A percentile compares a stretch with the other conserved stretches of the same genome.
Evolutionary conservation across 2,797 vertebrate genomes (phyloP).

Genomic region (Lithobates pipiens): DNA sequence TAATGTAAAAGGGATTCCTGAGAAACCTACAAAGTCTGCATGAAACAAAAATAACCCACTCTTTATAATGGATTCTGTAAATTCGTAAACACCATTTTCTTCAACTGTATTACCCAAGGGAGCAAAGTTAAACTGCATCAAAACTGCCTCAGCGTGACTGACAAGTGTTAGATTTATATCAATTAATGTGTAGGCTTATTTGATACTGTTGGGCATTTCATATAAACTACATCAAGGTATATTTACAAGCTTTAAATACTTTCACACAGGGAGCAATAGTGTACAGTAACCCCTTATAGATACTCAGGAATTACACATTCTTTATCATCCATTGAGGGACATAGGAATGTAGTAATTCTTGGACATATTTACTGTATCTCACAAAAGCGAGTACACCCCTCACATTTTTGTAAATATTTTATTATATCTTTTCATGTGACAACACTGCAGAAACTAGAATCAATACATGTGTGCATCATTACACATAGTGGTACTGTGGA

Average conservation of each 20-base stretch:
- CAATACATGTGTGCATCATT: too few relatives aligned
- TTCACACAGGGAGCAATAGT: not conserved
- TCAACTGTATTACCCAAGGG: conserved; percentile 34
- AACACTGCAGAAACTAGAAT: too few relatives aligned
- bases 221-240: not conserved
- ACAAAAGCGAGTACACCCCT: too few relatives aligned
- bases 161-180: not conserved
- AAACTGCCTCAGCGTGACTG: not conserved
- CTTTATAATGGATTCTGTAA: conserved; percentile 36
- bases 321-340: too few relatives aligned
- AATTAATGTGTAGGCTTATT: not conserved
- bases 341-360: too few relatives aligned
- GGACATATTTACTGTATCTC: too few relatives aligned
- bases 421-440: too few relatives aligned
- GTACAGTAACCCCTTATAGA: not conserved
- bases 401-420: too few relatives aligned
- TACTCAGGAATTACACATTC: not conserved
- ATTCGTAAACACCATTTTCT: conserved; percentile 40
- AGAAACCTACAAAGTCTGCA: conserved; percentile 16
- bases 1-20: conserved; percentile 16
- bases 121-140: conserved; percentile 11
- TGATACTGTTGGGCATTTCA: not conserved
- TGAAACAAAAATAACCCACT: conserved; percentile 31
- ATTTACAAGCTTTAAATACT: not conserved
- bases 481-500: too few relatives aligned